Percentiles rank a stretch among this genome's conserved stretches.
Conservation (phyloP, 2,888 invertebrate species). For the Drosophila kambysellisi region DNA sequence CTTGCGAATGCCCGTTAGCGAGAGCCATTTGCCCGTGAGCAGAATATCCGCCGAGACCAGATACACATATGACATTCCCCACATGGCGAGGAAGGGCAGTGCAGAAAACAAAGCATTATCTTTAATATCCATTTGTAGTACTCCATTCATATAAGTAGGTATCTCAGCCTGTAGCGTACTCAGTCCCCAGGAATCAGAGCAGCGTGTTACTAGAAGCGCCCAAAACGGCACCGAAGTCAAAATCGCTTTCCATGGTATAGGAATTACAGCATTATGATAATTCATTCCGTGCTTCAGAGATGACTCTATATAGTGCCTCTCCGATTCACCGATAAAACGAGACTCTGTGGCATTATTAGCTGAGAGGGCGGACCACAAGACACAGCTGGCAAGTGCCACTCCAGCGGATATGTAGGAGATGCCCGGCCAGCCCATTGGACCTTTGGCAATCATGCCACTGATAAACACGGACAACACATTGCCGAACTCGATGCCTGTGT, state of each 20-base stretch:
- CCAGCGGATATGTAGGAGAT: conserved; percentile 88
- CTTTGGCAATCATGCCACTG: conserved; percentile 88
- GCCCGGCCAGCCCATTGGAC: conserved; percentile 88
- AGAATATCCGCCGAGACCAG: conserved; percentile 85
- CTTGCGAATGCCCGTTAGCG: conserved; percentile 77
- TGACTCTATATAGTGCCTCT: conserved; percentile 87
- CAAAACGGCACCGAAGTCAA: conserved; percentile 88
- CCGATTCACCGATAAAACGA: conserved; percentile 86
- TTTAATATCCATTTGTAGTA: conserved; percentile 87
- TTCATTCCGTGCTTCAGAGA: conserved; percentile 77
- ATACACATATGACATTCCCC: conserved; percentile 85
- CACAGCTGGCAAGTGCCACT: conserved; percentile 86
- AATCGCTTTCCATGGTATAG: conserved; percentile 88
- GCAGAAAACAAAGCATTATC: conserved; percentile 86
- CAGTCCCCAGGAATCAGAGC: conserved; percentile 89
- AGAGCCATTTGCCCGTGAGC: conserved; percentile 81
- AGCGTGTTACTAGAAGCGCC: conserved; percentile 86
- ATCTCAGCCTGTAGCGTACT: conserved; percentile 89
- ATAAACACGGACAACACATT: conserved; percentile 88
- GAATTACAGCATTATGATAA: conserved; percentile 71
- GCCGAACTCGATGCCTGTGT: conserved; percentile 88
- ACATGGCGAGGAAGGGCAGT: conserved; percentile 86
- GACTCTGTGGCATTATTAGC: conserved; percentile 87
- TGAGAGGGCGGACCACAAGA: conserved; percentile 86
- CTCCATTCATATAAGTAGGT: conserved; percentile 88